These are phyloP conservation scores for Holcopasites calliopsidis DNA, from an alignment of 1,140 invertebrate species.

Conservation along the genomic window DNA sequence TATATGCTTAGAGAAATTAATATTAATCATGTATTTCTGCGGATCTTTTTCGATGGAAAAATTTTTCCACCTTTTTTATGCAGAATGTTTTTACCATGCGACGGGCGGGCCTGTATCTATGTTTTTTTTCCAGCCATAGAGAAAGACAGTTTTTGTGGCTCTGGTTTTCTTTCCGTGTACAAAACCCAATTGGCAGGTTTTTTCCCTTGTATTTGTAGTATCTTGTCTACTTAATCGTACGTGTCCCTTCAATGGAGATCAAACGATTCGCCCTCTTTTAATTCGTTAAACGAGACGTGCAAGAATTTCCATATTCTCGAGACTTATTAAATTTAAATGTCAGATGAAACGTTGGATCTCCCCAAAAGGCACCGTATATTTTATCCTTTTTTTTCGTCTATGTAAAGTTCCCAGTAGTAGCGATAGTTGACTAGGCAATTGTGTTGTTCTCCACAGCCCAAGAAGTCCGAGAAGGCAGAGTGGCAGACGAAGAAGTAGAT, in stretches of 20 bases:
- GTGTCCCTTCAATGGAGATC: conserved; percentile 51
- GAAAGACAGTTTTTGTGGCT: conserved; percentile 59
- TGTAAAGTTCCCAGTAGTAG: conserved; percentile 35
- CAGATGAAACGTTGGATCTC: conserved; percentile 37
- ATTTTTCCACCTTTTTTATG: neutral
- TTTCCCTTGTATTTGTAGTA: conserved; percentile 50
- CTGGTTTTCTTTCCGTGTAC: conserved; percentile 61
- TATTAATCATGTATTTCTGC: conserved; percentile 2
- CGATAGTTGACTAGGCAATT: conserved; percentile 76
- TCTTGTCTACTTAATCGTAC: conserved; percentile 15
- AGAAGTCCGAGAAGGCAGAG: conserved; percentile 90
- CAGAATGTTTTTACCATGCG: conserved; percentile 2
- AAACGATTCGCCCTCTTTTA: neutral
- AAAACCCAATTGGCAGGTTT: conserved; percentile 60
- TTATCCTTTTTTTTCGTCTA: conserved; percentile 36
- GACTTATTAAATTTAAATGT: too few relatives aligned
- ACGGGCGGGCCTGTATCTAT: conserved; percentile 29
- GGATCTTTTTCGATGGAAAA: neutral
- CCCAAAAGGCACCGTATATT: conserved; percentile 27
- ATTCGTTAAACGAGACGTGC: too few relatives aligned
- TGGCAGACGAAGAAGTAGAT: conserved; percentile 88
- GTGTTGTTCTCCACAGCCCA: conserved; percentile 84
- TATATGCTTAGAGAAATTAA: neutral
- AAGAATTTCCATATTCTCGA: too few relatives aligned
- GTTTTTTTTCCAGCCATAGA: conserved; percentile 49